These are phyloP conservation scores for Premnoplex brunnescens DNA, from an alignment of 2,797 vertebrate genomes.

Conservation along the genomic window DNA sequence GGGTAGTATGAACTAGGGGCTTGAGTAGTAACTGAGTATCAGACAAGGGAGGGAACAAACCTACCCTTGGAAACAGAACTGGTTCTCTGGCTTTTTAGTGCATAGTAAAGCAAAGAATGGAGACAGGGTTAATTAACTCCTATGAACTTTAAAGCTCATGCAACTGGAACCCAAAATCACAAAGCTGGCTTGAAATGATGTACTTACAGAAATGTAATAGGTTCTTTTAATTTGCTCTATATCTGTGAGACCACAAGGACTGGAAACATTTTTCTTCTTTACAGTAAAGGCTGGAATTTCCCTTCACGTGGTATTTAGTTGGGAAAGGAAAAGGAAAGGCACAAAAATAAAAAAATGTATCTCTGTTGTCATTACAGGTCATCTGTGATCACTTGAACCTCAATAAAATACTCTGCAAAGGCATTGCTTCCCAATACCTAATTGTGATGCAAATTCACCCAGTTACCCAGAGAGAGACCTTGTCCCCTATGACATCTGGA, in stretches of 20 bases:
- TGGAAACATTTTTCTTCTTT: neutral
- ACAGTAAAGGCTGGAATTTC: neutral
- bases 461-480: neutral
- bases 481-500: neutral
- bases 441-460: slow-evolving; percentile 30
- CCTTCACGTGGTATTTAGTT: neutral
- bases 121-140: neutral
- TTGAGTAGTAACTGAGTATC: neutral
- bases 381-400: neutral
- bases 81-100: neutral
- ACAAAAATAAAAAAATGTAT: neutral
- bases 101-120: neutral
- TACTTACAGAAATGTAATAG: neutral
- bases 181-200: neutral
- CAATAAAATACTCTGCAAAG: neutral
- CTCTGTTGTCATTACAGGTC: neutral
- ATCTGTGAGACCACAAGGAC: neutral
- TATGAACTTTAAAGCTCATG: neutral
- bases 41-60: neutral
- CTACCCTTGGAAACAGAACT: neutral
- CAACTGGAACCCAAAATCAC: neutral
- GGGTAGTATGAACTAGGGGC: neutral
- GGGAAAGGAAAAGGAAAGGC: neutral
- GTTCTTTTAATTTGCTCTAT: neutral
- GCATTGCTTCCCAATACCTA: neutral